Evolutionary conservation across 2,797 vertebrate genomes (phyloP).

Genomic region (Pangasius larnaudii): DNA sequence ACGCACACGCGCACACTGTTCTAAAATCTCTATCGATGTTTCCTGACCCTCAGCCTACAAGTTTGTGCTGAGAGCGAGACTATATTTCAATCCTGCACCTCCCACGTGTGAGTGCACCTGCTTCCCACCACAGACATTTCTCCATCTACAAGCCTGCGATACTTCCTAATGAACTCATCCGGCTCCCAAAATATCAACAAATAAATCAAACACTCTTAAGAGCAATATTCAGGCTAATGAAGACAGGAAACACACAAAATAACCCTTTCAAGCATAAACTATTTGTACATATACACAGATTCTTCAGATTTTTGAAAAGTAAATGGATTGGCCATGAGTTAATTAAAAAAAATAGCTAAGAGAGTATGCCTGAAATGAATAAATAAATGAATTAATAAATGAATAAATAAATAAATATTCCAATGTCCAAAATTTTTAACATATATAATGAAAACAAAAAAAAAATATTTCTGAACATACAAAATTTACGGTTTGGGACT

Average conservation of each 20-base stretch:
- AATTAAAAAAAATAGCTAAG: neutral
- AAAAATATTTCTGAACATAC: neutral
- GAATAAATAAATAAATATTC: too few species aligned
- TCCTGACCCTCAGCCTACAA: conserved; percentile 3
- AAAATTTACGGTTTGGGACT: neutral
- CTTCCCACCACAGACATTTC: neutral
- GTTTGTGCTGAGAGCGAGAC: neutral
- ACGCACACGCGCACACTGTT: neutral
- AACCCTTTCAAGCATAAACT: neutral
- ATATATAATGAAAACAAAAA: neutral
- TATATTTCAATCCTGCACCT: neutral
- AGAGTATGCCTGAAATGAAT: neutral
- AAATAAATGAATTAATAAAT: neutral
- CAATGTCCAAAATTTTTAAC: too few species aligned
- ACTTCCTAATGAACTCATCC: neutral
- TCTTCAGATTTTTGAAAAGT: neutral
- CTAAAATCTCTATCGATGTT: neutral
- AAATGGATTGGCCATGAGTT: neutral
- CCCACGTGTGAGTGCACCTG: neutral
- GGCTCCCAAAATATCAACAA: neutral
- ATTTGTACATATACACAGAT: neutral
- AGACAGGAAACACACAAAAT: neutral
- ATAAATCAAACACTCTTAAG: neutral
- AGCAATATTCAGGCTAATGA: neutral
- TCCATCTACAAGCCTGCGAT: neutral